Evolutionary conservation across 2,113 vertebrate species (phyloP).

Genomic region (cat (Felis catus)): DNA sequence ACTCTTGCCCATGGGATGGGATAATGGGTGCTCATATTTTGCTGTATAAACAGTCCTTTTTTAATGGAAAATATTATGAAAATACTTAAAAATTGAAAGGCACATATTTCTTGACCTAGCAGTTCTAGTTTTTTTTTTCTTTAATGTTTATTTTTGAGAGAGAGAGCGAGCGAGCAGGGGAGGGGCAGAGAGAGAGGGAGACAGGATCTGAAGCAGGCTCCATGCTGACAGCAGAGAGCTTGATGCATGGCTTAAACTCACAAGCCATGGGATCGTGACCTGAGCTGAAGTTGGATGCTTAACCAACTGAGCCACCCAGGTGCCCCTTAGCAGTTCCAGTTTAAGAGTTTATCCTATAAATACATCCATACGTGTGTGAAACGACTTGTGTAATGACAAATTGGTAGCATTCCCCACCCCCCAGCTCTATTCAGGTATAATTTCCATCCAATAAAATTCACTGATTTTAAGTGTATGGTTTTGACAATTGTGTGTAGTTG

Average conservation of each 20-base stretch:
- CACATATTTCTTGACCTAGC: not conserved
- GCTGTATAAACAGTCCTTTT: not conserved
- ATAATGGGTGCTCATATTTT: not conserved
- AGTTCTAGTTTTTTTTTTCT: not conserved
- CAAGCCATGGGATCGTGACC: no score
- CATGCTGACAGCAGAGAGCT: no score
- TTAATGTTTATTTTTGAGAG: no score
- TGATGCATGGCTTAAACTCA: no score
- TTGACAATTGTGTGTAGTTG: not conserved
- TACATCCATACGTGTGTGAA: not conserved
- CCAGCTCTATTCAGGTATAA: not conserved
- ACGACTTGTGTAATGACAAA: not conserved
- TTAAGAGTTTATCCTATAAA: not conserved
- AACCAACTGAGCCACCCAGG: no score
- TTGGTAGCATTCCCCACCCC: not conserved
- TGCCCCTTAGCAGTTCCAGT: not conserved
- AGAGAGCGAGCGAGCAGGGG: no score
- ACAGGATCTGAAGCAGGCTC: no score
- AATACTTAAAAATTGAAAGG: not conserved
- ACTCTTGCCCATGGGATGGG: not conserved
- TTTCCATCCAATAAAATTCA: not conserved
- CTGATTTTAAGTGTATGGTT: not conserved
- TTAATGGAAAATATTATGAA: not conserved
- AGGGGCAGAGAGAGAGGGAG: no score
- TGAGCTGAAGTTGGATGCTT: no score